Conservation (phyloP, 2,888 invertebrate genomes). For the Ophioninae sp. region DNA sequence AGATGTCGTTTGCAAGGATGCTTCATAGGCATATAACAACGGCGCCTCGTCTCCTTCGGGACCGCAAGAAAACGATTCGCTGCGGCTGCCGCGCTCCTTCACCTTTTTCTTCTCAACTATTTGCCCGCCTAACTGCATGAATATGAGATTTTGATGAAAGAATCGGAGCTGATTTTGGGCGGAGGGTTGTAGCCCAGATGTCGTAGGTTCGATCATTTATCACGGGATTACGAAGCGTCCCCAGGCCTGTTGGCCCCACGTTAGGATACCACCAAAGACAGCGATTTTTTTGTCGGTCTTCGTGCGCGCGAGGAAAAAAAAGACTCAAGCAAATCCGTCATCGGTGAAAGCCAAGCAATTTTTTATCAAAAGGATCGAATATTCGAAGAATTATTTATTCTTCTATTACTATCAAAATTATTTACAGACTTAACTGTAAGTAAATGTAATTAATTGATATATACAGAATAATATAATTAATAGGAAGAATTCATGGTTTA, state of each 20-base stretch:
- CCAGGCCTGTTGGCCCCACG: not conserved
- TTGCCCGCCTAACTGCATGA: constrained; percentile 31
- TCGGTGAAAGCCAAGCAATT: not conserved
- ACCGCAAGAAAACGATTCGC: constrained; percentile 49
- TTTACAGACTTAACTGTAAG: no score
- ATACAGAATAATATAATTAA: no score
- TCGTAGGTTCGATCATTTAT: constrained; percentile 55
- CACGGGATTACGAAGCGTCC: constrained; percentile 19
- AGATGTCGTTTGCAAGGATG: constrained; percentile 23
- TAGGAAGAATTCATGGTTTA: no score
- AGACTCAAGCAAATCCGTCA: not conserved
- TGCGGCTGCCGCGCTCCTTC: not conserved
- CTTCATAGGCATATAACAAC: constrained; percentile 42
- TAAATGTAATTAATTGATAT: no score
- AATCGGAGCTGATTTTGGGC: constrained; percentile 24
- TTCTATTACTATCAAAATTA: no score
- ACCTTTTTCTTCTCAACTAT: constrained; percentile 3
- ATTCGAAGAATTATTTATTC: no score
- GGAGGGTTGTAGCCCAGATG: constrained; percentile 51
- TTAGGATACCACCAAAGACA: not conserved
- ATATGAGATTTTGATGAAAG: constrained; percentile 58
- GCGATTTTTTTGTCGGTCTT: not conserved
- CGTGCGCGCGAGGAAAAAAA: not conserved
- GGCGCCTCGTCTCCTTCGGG: constrained; percentile 13
- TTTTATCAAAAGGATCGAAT: not conserved